Conservation (phyloP, 2,797 vertebrate genomes). For the Neoniphon sammara region DNA sequence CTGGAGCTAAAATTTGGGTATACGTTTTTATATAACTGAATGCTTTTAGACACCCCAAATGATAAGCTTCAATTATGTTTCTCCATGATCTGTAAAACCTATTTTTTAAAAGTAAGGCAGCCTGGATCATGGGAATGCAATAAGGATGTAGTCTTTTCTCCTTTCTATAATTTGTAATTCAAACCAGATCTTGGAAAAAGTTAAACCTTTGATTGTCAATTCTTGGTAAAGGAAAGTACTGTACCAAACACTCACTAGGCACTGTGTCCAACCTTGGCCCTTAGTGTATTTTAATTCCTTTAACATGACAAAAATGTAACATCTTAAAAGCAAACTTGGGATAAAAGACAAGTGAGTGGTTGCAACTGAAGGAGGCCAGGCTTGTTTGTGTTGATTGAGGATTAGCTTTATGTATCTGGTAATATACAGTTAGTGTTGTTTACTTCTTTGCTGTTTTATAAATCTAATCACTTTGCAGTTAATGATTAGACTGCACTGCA, state of each 20-base stretch:
- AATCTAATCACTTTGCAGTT: conserved; percentile 79
- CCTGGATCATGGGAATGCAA: conserved; percentile 67
- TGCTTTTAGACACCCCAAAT: conserved; percentile 79
- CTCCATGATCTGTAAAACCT: conserved; percentile 66
- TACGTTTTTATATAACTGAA: conserved; percentile 82
- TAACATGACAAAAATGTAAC: conserved; percentile 47
- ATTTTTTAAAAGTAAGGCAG: conserved; percentile 67
- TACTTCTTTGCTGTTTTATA: conserved; percentile 74
- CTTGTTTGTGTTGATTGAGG: conserved; percentile 60
- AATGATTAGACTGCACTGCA: conserved; percentile 76
- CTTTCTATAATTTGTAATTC: conserved; percentile 70
- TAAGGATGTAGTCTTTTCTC: conserved; percentile 57
- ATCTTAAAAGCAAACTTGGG: conserved; percentile 51
- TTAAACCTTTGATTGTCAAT: conserved; percentile 18
- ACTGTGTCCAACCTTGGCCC: conserved; percentile 56
- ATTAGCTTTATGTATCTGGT: conserved; percentile 77
- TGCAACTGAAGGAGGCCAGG: conserved; percentile 40
- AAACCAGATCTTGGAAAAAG: conserved; percentile 48
- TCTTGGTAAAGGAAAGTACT: conserved; percentile 57
- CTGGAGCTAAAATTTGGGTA: conserved; percentile 82
- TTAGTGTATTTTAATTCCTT: conserved; percentile 53
- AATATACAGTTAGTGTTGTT: conserved; percentile 74
- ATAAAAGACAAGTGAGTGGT: conserved; percentile 42
- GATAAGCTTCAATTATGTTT: conserved; percentile 74
- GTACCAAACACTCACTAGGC: conserved; percentile 64